Base-by-base conservation (phyloP, 2,888 invertebrate genomes). In the Dinocampus coccinellae region DNA sequence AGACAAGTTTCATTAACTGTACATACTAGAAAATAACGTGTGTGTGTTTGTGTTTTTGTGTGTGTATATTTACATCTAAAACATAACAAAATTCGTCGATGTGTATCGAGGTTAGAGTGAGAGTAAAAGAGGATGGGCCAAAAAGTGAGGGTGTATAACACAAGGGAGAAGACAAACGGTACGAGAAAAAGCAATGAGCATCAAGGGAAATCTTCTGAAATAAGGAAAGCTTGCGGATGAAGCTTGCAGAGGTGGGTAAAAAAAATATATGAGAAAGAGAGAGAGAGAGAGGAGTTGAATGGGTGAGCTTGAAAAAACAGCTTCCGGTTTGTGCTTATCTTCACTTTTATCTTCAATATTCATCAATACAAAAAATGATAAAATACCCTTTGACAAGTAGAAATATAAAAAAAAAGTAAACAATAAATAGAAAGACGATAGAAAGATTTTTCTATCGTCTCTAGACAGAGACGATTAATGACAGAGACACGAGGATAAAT, bases 191-290 rank as follows among this genome's bases (percentile, higher is more conserved):
- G 80, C 80, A 82, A 83, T 78, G 83, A 83, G 82, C 81, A 81
- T 81, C 84, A 74, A 78, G 83, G 84, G 83, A 83, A 83, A 83
- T 83, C 82, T 81, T 80, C 75, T 75, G 78, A 82, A 82, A 83
- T 80, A 83, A 82, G 70, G 67, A 61, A 53, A 69, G 47, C 47
- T 47, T 1, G 16, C 6, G 47, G 16, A 13, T 42, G 1, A 16
- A 47, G 47, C n/a, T 47, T 47, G 47, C 47, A 16, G 33, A 61
- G 42, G 34, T 61, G 52, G 42, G n/a, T n/a, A n/a, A n/a, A n/a
- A n/a, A n/a, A n/a, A n/a, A n/a, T n/a, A n/a, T n/a, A n/a, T n/a
- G n/a, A n/a, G n/a, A n/a, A n/a, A n/a, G n/a, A n/a, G n/a, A n/a
- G n/a, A n/a, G n/a, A n/a, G n/a, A n/a, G n/a, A n/a, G n/a, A n/a